A percentile compares a stretch with the other conserved stretches of the same genome.
These are phyloP conservation scores for Kryptolebias ocellatus DNA, from an alignment of 2,797 vertebrate species.

Conservation along the genomic window DNA sequence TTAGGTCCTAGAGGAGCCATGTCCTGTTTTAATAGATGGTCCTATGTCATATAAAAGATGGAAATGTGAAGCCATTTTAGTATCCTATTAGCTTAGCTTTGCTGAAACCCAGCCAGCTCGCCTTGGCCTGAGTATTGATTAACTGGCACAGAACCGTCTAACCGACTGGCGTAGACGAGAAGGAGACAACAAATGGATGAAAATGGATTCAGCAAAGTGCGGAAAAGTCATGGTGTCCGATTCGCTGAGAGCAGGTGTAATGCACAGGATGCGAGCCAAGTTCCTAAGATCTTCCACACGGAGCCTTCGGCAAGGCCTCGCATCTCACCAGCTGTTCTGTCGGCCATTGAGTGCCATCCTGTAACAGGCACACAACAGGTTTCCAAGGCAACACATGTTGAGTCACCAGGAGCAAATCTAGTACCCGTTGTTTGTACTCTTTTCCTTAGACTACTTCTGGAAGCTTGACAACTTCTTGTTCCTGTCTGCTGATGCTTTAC, in stretches of 20 bases:
- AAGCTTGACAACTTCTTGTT: slow-evolving; percentile 18
- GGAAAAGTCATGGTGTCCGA: slow-evolving; percentile 5
- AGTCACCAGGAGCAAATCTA: slow-evolving; percentile 30
- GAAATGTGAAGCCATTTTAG: slow-evolving; percentile 62
- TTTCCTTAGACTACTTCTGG: slow-evolving; percentile 2
- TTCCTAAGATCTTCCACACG: slow-evolving; percentile 20
- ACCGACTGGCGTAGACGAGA: slow-evolving; percentile 48
- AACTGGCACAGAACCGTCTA: slow-evolving; percentile 59
- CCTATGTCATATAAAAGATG: slow-evolving; percentile 73
- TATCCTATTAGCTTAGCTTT: slow-evolving; percentile 71
- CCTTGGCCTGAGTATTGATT: slow-evolving; percentile 74
- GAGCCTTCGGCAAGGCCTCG: slow-evolving; percentile 18
- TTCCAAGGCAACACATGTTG: slow-evolving; percentile 44
- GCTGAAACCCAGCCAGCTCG: slow-evolving; percentile 71
- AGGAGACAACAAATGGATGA: slow-evolving; percentile 53
- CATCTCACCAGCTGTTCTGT: slow-evolving; percentile 35
- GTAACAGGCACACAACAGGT: slow-evolving; percentile 27
- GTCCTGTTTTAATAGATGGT: slow-evolving; percentile 77
- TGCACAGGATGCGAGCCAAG: slow-evolving; percentile 11
- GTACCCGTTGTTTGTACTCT: not conserved
- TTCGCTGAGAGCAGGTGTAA: slow-evolving; percentile 12
- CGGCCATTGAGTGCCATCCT: slow-evolving; percentile 13
- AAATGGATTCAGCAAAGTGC: slow-evolving; percentile 8
- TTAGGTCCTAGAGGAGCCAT: slow-evolving; percentile 77
- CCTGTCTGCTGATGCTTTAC: slow-evolving; percentile 10